A percentile compares a stretch with the other conserved stretches of the same genome.
Evolutionary conservation across 2,113 vertebrate species (phyloP).

Genomic region (Eurypyga helias): DNA sequence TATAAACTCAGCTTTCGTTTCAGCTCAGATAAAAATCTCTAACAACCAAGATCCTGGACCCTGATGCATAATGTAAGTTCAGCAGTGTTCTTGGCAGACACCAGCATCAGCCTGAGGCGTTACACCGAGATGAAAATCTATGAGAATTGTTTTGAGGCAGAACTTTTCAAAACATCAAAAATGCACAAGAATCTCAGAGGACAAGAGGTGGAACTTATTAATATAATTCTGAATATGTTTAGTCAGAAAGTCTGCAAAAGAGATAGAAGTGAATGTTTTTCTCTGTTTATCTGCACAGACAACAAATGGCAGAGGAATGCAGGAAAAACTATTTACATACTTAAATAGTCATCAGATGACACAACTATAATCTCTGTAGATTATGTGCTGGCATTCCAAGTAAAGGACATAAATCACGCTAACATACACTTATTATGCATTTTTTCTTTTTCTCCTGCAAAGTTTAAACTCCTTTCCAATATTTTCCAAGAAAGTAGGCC

Average conservation of each 20-base stretch:
- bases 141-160: neutral
- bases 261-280: neutral
- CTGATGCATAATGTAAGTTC: neutral
- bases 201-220: neutral
- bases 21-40: neutral
- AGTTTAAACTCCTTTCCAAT: neutral
- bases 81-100: neutral
- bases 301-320: neutral
- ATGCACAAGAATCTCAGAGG: neutral
- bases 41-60: neutral
- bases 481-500: neutral
- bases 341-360: neutral
- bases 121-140: neutral
- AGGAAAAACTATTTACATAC: neutral
- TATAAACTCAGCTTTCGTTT: neutral
- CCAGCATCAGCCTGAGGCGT: neutral
- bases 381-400: neutral
- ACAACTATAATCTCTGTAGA: neutral
- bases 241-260: neutral
- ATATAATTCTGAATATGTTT: neutral
- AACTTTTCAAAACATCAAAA: neutral
- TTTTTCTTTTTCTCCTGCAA: neutral
- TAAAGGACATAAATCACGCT: neutral
- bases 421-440: neutral
- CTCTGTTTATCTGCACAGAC: neutral